phyloP scores from a whole-genome alignment of 2,113 vertebrate species.

The Chloroceryle aenea region DNA sequence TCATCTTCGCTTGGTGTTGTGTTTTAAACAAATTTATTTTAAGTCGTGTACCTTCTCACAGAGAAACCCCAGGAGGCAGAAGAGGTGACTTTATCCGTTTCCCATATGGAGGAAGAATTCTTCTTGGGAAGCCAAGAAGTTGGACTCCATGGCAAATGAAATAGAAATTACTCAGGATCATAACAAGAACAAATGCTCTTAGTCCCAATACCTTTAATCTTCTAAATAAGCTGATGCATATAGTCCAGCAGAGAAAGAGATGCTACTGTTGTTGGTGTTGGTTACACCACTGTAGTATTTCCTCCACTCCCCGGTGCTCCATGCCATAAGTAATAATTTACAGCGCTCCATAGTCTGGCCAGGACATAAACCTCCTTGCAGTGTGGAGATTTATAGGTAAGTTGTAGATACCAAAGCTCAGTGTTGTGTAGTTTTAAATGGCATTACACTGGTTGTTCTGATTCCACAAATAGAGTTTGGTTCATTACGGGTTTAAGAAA shows the following conservation, averaged over 20 bases:
- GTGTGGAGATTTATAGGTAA: neutral
- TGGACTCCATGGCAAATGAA: neutral
- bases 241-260: neutral
- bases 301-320: neutral
- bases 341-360: neutral
- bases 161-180: neutral
- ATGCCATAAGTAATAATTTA: neutral
- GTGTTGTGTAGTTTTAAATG: neutral
- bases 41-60: neutral
- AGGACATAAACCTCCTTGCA: neutral
- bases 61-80: neutral
- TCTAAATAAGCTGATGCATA: neutral
- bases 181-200: neutral
- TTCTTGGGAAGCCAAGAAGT: neutral
- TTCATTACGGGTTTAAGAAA: neutral
- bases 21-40: neutral
- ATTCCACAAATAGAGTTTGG: neutral
- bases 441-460: rapidly evolving
- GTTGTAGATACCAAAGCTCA: neutral
- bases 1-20: neutral
- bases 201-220: neutral
- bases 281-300: neutral
- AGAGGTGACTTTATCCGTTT: neutral
- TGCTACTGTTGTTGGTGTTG: neutral
- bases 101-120: neutral